phyloP scores from a whole-genome alignment of 1,140 invertebrate genomes.

The Paraescarpia echinospica region DNA sequence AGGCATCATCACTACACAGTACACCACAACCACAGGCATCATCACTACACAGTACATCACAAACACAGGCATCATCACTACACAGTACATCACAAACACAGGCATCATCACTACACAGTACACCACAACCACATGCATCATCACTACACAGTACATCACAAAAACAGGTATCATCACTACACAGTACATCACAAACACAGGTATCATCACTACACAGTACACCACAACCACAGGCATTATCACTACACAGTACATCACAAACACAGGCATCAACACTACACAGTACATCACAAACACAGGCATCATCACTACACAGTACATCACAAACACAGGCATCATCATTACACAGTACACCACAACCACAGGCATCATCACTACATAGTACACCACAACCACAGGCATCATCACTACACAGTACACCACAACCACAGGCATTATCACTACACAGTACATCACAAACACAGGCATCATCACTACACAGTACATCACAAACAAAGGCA shows the following conservation, averaged over 20 bases:
- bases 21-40: no score
- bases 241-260: no score
- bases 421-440: no score
- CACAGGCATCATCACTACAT: no score
- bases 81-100: background rate
- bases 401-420: background rate
- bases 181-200: conserved; percentile 50
- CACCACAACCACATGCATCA: background rate
- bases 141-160: background rate
- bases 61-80: background rate
- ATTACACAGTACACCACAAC: background rate
- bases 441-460: conserved; percentile 55
- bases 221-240: no score
- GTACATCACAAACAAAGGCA: background rate
- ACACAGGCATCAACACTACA: background rate
- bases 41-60: no score
- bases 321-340: background rate
- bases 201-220: background rate
- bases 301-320: no score
- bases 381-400: conserved; percentile 46
- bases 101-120: no score
- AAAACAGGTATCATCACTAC: no score
- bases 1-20: background rate
- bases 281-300: background rate
- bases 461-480: background rate